Evolutionary conservation across 2,797 vertebrate genomes (phyloP), one percentile per base, ranked within the genome.

Genomic region (Alca torda): DNA sequence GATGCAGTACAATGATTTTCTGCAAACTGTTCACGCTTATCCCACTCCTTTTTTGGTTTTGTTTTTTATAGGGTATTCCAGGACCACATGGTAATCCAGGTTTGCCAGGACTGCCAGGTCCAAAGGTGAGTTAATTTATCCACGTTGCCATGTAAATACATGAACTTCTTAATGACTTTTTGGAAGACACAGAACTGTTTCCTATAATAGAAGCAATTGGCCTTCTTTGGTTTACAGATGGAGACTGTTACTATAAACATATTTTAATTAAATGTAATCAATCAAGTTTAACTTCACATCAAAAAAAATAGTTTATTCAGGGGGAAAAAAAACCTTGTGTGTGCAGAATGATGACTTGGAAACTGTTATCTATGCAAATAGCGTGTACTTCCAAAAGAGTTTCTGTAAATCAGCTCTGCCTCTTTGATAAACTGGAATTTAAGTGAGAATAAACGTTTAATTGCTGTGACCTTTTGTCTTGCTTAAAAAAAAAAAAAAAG

Each of bases 71-170:
- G 99, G 99, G 99, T 94, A 97, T 98, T 84, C 95, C 98, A 75
- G 99, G 99, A 96, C 99, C 98, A 92, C 98, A 99, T 94, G 99
- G 99, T 97, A 99, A 98, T 95, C 99, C 99, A 78, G 99, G 99
- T 68, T 97, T 98, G 85, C 98, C 98, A 93, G 99, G 99, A 97
- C 96, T 98, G 93, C 98, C 98, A 94, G 99, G 99, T 90, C 98
- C 98, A 84, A 99, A 99, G 98, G 99, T 99, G 94, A 98, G 99
- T 97, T 87, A 85, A 59, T 60, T 88, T 74, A 24, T 75, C 37
- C 13, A 13, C 30, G 11, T 51, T 88, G 35, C 33, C 48, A 4
- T 86, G 54, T 95, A 35, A 63, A 74, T 53, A 39, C 1, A 8
- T 37, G 7, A 82, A 81, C 53, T 84, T 91, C 13, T 17, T 78